Base-by-base conservation (phyloP, 64 coral and sea anemone species). In the Exaiptasia diaphana region DNA sequence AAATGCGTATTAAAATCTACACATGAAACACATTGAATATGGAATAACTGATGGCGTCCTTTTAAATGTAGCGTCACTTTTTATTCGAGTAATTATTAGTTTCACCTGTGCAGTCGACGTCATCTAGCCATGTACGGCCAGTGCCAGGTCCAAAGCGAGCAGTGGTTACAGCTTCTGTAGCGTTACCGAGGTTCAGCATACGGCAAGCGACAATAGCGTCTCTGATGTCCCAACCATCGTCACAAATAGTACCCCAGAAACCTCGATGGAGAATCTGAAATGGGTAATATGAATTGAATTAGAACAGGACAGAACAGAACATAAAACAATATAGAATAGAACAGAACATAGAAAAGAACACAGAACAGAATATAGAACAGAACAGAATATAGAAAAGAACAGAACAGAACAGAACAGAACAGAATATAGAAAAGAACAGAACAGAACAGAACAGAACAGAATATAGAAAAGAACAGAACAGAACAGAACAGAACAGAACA, bases 181-280 rank as follows among this genome's bases (percentile, higher is more conserved):
- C 84, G 75, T 87, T 87, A 20, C 84, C 84, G 42, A 78, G 53
- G 32, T 64, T 64, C 28, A 87, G 50, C 69, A 76, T 87, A 43
- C 72, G 74, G n/a, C 84, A 87, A 4, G 68, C 71, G 2, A 87
- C 71, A 13, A 18, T 20, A 9, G 74, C 72, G 70, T 87, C 74
- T 10, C 18, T 38, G 8, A 78, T 35, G 33, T 78, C 84, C 71
- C 71, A 87, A 35, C 41, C 60, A 38, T 87, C 84, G 45, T 87
- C 84, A 46, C 84, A 87, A 10, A 87, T 44, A 7, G 84, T 87
- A 13, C 84, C 84, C 39, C 75, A 87, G 53, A 68, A 14, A 42
- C 64, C 64, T 9, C 78, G 27, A 58, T 68, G 40, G 20, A 87
- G 40, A 7, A 87, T 23, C 84, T 87, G 25, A 2, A 11, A 69